These are phyloP conservation scores for Syngnathus rostellatus DNA, from an alignment of 2,797 vertebrate species.

Conservation along the genomic window DNA sequence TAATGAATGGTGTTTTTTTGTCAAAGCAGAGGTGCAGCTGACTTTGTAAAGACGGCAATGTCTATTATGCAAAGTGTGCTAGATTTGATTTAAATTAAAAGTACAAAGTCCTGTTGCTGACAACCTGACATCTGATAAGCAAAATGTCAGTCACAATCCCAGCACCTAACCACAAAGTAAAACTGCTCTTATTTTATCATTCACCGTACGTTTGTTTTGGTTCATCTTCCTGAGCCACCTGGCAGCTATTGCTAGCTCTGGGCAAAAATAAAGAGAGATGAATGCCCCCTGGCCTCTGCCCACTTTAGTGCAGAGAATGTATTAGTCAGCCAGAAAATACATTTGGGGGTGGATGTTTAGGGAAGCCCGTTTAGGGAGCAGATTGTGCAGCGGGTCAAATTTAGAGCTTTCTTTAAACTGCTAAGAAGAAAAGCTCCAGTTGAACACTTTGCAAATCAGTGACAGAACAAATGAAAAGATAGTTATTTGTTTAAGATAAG, in stretches of 20 bases:
- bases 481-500: conserved; percentile 40
- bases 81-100: background rate
- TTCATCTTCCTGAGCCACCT: background rate
- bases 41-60: background rate
- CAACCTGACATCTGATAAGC: background rate
- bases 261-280: conserved; percentile 1
- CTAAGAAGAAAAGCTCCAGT: conserved; percentile 47
- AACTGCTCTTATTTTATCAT: background rate
- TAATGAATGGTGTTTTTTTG: too few species aligned
- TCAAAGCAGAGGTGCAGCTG: too few species aligned
- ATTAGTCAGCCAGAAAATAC: conserved; percentile 63
- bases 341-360: conserved; percentile 63
- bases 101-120: background rate
- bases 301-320: conserved; percentile 31
- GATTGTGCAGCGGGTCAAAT: conserved; percentile 55
- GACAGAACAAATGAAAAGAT: conserved; percentile 42
- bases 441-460: conserved; percentile 57
- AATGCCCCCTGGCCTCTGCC: background rate
- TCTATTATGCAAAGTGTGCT: background rate
- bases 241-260: background rate
- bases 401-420: conserved; percentile 60
- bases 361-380: conserved; percentile 56
- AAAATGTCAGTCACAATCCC: background rate
- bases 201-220: background rate
- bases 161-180: background rate